Evolutionary conservation across 2,797 vertebrate genomes (phyloP).

Genomic region (Neosilurus hyrtlii): DNA sequence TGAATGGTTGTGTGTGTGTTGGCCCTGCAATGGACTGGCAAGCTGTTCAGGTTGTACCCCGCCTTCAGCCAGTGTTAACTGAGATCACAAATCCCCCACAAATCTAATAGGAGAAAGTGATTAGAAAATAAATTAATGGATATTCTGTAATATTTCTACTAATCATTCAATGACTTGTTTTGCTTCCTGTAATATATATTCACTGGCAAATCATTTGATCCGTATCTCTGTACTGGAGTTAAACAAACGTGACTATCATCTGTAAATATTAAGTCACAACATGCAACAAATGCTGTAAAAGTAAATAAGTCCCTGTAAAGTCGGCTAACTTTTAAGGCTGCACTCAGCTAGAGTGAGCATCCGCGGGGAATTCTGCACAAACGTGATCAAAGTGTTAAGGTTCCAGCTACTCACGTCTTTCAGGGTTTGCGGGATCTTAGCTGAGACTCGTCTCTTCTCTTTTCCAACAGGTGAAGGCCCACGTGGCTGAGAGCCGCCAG

Average conservation of each 20-base stretch:
- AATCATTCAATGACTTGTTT: not conserved
- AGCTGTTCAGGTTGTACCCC: too few relatives aligned
- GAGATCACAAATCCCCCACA: too few relatives aligned
- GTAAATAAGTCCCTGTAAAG: slow-evolving; percentile 10
- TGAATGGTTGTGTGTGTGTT: too few relatives aligned
- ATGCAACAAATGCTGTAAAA: not conserved
- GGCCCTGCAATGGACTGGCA: too few relatives aligned
- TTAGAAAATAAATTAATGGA: too few relatives aligned
- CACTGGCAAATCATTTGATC: not conserved
- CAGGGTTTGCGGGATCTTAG: slow-evolving; percentile 62
- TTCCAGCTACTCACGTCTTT: slow-evolving; percentile 58
- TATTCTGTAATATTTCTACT: not conserved
- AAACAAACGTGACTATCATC: not conserved
- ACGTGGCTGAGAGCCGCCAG: slow-evolving; percentile 9
- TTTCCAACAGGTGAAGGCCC: slow-evolving; percentile 27
- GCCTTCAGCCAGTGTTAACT: too few relatives aligned
- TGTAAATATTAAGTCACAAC: not conserved
- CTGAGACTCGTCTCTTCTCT: slow-evolving; percentile 40
- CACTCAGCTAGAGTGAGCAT: slow-evolving; percentile 19
- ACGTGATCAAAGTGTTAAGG: slow-evolving; percentile 63
- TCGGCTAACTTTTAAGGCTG: slow-evolving; percentile 29
- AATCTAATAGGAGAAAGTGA: too few relatives aligned
- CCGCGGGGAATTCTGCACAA: slow-evolving; percentile 43
- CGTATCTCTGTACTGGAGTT: not conserved
- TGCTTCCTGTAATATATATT: not conserved